These are phyloP conservation scores for Heliconius ismenius DNA, from an alignment of 2,888 invertebrate species.

Conservation along the genomic window DNA sequence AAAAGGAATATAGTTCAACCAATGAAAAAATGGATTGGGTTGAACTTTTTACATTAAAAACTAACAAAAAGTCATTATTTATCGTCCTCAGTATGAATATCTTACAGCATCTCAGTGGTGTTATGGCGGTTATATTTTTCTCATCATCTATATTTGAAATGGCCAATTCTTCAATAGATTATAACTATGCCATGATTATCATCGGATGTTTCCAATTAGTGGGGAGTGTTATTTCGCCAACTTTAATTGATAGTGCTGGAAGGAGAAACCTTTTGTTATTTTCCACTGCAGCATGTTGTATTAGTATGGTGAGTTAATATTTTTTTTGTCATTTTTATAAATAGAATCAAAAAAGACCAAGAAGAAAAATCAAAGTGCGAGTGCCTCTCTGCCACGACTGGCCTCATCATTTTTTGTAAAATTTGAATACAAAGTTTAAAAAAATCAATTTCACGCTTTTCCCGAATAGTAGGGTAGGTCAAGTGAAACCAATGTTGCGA, in stretches of 20 bases:
- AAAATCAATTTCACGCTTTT: too few species aligned
- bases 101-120: constrained; percentile 42
- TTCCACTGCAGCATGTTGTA: constrained; percentile 35
- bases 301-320: constrained; percentile 38
- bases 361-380: too few species aligned
- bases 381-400: too few species aligned
- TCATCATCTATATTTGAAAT: constrained; percentile 40
- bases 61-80: constrained; percentile 55
- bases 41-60: constrained; percentile 52
- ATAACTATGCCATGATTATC: constrained; percentile 38
- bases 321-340: too few species aligned
- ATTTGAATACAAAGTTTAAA: too few species aligned
- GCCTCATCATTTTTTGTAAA: too few species aligned
- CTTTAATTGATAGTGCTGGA: constrained; percentile 38
- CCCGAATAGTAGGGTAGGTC: too few species aligned
- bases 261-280: constrained; percentile 34
- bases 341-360: too few species aligned
- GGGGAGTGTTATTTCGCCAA: constrained; percentile 31
- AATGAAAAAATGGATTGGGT: constrained; percentile 47
- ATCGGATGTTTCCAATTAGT: constrained; percentile 38
- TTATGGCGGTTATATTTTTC: constrained; percentile 37
- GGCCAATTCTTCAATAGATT: constrained; percentile 38
- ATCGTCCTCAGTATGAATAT: constrained; percentile 52
- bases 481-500: too few species aligned
- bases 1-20: constrained; percentile 43